phyloP scores from a whole-genome alignment of 1,140 invertebrate genomes.

The Hylaeus anthracinus region DNA sequence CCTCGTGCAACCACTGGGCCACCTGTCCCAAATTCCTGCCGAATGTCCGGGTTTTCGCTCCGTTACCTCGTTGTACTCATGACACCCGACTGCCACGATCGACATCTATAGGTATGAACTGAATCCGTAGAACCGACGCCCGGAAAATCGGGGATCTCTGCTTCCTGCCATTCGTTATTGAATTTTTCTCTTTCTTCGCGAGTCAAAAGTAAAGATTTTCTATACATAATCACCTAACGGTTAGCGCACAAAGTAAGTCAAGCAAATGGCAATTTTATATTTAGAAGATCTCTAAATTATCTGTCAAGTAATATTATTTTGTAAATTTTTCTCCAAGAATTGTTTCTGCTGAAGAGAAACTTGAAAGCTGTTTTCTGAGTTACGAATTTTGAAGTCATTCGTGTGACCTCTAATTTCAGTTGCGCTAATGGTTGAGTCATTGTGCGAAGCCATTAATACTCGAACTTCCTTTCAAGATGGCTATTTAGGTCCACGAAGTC shows the following conservation, averaged over 20 bases:
- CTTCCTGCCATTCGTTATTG: not conserved
- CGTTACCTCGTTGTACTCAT: slow-evolving; percentile 60
- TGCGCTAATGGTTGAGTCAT: too few relatives aligned
- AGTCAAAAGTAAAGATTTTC: not conserved
- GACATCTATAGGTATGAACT: slow-evolving; percentile 45
- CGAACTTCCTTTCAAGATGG: too few relatives aligned
- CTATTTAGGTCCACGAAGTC: too few relatives aligned
- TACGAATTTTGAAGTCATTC: too few relatives aligned
- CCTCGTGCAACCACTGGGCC: slow-evolving; percentile 62
- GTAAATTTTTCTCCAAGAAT: too few relatives aligned
- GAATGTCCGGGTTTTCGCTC: slow-evolving; percentile 69
- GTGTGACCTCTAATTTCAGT: too few relatives aligned
- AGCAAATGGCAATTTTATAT: not conserved
- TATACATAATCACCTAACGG: too few relatives aligned
- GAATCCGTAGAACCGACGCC: slow-evolving; percentile 18
- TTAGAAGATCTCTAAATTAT: slow-evolving; percentile 3
- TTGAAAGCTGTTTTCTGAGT: too few relatives aligned
- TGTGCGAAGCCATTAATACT: too few relatives aligned
- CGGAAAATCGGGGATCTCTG: not conserved
- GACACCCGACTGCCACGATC: slow-evolving; percentile 30
- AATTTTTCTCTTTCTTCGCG: not conserved
- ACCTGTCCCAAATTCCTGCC: slow-evolving; percentile 71
- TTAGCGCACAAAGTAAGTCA: not conserved
- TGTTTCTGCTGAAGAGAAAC: too few relatives aligned
- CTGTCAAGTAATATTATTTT: too few relatives aligned